Conservation (phyloP, 2,797 vertebrate species). For the Leuciscus waleckii region DNA sequence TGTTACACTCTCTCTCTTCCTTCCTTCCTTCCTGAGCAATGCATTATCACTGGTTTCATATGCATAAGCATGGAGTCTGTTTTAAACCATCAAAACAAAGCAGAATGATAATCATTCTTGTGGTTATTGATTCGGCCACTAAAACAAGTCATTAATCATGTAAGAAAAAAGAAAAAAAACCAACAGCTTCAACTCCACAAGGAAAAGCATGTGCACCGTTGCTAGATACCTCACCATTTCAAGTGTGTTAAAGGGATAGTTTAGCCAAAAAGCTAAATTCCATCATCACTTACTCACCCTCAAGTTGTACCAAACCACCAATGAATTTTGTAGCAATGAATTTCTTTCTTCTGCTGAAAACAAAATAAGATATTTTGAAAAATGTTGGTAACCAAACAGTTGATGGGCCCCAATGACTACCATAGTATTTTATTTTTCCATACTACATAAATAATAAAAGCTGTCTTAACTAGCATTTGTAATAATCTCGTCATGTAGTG, state of each 20-base stretch:
- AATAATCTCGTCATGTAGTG: background rate
- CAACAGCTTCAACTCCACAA: background rate
- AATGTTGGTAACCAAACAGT: too few relatives aligned
- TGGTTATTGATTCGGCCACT: background rate
- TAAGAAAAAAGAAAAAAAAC: background rate
- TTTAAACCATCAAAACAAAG: background rate
- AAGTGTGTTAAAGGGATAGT: background rate
- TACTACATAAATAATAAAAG: background rate
- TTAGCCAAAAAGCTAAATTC: background rate
- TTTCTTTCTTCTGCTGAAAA: background rate
- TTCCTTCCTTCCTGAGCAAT: background rate
- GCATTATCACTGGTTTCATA: background rate
- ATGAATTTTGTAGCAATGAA: background rate
- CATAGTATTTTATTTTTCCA: background rate
- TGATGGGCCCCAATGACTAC: background rate
- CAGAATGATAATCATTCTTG: background rate
- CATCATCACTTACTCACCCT: background rate
- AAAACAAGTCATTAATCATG: constrained; percentile 15
- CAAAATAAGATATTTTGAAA: too few relatives aligned
- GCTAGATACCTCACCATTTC: background rate
- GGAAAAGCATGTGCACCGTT: background rate
- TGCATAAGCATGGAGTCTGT: background rate
- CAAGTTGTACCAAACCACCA: background rate
- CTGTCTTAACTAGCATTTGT: background rate
- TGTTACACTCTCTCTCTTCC: too few relatives aligned